Evolutionary conservation across 2,113 vertebrate species (phyloP), one percentile per base, ranked within the genome.

Genomic region (Myxocyprinus asiaticus): DNA sequence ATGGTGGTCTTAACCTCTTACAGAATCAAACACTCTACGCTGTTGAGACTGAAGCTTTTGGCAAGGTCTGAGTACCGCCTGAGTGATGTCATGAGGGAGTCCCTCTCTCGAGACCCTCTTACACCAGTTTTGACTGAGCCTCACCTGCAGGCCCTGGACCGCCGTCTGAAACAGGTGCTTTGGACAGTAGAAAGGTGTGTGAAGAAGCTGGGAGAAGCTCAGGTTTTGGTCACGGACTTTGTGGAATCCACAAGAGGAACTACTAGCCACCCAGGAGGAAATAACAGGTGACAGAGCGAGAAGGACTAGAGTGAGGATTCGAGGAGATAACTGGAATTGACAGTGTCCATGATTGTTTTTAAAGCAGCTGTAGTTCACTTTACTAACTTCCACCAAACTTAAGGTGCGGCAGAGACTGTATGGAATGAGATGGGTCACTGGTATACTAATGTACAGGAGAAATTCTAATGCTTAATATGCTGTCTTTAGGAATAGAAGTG

Each of bases 41-140:
- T 96, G 1, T 44, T 93, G 53, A 92, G 94, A 0, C 93, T 99
- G 66, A 93, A 88, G 87, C 93, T 99, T 44, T 58, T 99, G 87
- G 85, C 93, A 0, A 88, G 84, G 15, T 85, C 91, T 0, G 91
- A 93, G 3, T 98, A 94, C 81, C 91, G 72, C 14, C 95, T 98
- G 43, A 98, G 98, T 0, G 96, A 97, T 0, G 87, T 97, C 63
- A 98, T 99, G 97, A 91, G 95, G 64, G 97, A 99, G 79, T 98
- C 98, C 0, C 91, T 99, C 47, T 84, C 87, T 3, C 86, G 84
- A n/a, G 98, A 98, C 82, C 82, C 47, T 22, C 92, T 99, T 45
- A 80, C 63, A 0, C 95, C 96, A 0, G 51, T 99, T 55, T 92
- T 99, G 82, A 94, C 94, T 0, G 96, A 98, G 53, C 93, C 93